These are phyloP conservation scores for Mesocentrotus franciscanus DNA, from an alignment of 53 echinoderm and acorn worm genomes.

Conservation along the genomic window DNA sequence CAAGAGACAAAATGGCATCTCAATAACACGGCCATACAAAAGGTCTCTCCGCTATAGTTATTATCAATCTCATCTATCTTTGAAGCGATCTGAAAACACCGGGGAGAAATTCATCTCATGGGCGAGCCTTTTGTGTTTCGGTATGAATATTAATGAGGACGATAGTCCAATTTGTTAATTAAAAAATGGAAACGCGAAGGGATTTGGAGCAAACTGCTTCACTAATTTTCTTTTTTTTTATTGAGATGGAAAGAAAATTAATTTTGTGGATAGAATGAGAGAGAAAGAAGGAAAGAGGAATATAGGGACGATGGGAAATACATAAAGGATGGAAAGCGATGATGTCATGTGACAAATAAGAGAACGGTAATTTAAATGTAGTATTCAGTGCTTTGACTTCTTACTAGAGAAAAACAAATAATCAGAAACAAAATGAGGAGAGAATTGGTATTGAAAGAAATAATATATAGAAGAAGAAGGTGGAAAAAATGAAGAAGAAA, in stretches of 20 bases:
- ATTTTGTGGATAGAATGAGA: not conserved
- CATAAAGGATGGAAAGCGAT: not conserved
- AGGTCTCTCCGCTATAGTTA: not conserved
- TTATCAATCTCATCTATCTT: constrained; percentile 44
- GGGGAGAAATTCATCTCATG: constrained; percentile 5
- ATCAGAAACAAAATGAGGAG: too few relatives aligned
- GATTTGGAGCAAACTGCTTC: constrained; percentile 26
- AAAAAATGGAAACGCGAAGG: constrained; percentile 24
- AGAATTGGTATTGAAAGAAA: not conserved
- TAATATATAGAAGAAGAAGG: not conserved
- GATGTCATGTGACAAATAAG: too few relatives aligned
- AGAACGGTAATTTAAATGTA: not conserved
- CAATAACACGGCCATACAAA: constrained; percentile 29
- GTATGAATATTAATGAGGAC: constrained; percentile 50
- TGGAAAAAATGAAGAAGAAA: not conserved
- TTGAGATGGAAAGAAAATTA: not conserved
- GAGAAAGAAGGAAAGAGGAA: not conserved
- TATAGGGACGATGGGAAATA: not conserved
- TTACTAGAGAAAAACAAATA: not conserved
- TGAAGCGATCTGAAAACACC: constrained; percentile 14
- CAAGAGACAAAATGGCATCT: not conserved
- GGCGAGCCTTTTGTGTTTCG: constrained; percentile 43
- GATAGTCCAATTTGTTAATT: constrained; percentile 40
- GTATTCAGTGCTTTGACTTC: not conserved
- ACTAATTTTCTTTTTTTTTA: not conserved